phyloP scores from a whole-genome alignment of 2,888 invertebrate genomes.

The Gryllus longicercus region DNA sequence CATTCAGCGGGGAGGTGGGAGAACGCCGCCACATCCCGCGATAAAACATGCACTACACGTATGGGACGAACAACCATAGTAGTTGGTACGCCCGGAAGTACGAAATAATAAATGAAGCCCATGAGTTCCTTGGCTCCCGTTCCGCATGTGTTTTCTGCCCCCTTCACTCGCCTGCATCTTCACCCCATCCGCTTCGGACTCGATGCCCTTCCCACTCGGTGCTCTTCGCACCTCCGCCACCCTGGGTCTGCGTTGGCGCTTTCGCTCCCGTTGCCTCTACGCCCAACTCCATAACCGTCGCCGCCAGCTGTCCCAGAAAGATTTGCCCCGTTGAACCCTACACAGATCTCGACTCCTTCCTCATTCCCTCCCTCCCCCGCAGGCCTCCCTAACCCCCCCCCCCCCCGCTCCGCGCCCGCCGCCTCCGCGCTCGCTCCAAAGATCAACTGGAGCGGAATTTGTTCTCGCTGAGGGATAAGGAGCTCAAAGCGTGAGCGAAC shows the following conservation, averaged over 20 bases:
- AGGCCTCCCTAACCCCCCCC: neutral
- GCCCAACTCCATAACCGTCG: neutral
- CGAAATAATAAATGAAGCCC: no score
- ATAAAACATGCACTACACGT: no score
- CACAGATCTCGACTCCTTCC: neutral
- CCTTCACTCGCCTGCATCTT: neutral
- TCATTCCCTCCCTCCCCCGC: neutral
- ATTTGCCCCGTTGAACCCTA: neutral
- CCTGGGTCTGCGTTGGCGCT: neutral
- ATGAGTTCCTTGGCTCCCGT: no score
- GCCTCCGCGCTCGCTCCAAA: neutral
- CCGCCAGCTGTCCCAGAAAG: neutral
- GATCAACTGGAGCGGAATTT: conserved; percentile 5
- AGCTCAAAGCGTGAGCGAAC: neutral
- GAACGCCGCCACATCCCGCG: no score
- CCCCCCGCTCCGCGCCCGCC: neutral
- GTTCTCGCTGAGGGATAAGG: neutral
- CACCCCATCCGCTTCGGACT: neutral
- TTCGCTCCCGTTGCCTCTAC: neutral
- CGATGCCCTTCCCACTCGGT: neutral
- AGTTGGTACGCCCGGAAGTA: no score
- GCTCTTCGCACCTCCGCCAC: neutral
- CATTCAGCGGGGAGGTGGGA: no score
- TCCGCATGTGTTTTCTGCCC: neutral
- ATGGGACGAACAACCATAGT: no score